A percentile compares a stretch with the other conserved stretches of the same genome.
Evolutionary conservation across 2,797 vertebrate genomes (phyloP).

Genomic region (Balearica regulorum): DNA sequence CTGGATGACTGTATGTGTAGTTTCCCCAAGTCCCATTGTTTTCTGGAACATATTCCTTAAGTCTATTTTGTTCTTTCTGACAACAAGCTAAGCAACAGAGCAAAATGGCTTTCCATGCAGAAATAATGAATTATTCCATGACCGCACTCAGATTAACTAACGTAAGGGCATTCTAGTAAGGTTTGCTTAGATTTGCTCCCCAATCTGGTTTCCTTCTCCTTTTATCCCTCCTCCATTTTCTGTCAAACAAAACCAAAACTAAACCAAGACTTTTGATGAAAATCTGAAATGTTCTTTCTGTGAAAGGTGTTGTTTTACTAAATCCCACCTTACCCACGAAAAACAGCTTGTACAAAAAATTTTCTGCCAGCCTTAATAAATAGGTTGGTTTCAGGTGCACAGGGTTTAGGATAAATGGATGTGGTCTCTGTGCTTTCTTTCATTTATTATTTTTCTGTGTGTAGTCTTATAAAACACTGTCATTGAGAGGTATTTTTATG

Average conservation of each 20-base stretch:
- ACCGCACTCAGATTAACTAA: background rate
- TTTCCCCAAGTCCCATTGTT: background rate
- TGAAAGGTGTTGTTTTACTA: background rate
- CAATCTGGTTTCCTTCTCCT: background rate
- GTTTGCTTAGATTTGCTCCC: background rate
- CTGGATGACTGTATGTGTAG: background rate
- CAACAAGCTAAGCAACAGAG: background rate
- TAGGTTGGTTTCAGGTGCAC: background rate
- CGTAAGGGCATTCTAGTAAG: background rate
- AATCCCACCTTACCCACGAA: background rate
- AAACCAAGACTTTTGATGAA: background rate
- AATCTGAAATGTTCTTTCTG: background rate
- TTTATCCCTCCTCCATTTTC: background rate
- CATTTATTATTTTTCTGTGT: background rate
- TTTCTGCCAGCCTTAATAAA: background rate
- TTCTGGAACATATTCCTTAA: background rate
- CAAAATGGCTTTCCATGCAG: background rate
- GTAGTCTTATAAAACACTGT: background rate
- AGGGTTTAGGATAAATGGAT: background rate
- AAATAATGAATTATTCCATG: background rate
- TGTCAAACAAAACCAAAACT: background rate
- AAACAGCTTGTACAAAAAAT: background rate
- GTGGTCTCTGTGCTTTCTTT: background rate
- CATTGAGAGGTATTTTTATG: background rate
- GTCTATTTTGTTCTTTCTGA: background rate